Evolutionary conservation across 2,113 vertebrate species (phyloP), one percentile per base, ranked within the genome.

Genomic region (Morone chrysops): DNA sequence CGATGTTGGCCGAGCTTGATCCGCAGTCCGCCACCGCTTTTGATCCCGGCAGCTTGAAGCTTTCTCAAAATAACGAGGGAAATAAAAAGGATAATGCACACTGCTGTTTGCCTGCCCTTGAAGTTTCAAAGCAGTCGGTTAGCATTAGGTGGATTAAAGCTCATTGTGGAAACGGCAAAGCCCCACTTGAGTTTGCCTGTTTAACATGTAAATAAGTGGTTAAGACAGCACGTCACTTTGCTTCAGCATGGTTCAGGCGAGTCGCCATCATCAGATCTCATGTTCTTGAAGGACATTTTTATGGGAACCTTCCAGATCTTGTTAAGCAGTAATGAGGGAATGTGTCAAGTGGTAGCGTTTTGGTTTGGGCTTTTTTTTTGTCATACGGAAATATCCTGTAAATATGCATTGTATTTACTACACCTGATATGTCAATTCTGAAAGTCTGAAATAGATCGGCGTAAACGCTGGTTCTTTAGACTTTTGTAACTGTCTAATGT

Each of bases 121-220:
- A 84, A 65, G 70, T 86, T 70, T 74, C 70, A 81, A 77, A 86
- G 75, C 75, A 80, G 60, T 81, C 17, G 14, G n/a, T 78, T 67
- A 50, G 41, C 56, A 86, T 77, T 68, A 76, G 69, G 20, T 71
- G 25, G 67, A 77, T 83, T 80, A 81, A 77, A 81, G 20, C 76
- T 70, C 62, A 70, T 75, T 86, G 84, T 87, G 50, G 41, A 84
- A 84, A 71, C 48, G 1, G 75, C 68, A 83, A 81, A 72, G 61
- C 40, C 40, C 54, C 75, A 75, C 59, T 84, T 18, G 12, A 78
- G 16, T 86, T 66, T 80, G 47, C 66, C 78, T 84, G 70, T 83
- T 79, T 45, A 78, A 72, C 54, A 65, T 83, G 85, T 78, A 81
- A 82, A 75, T 78, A 81, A 43, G 53, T 36, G 40, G 59, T 63